phyloP scores from a whole-genome alignment of 1,140 invertebrate genomes.

The Orchesella cincta region DNA sequence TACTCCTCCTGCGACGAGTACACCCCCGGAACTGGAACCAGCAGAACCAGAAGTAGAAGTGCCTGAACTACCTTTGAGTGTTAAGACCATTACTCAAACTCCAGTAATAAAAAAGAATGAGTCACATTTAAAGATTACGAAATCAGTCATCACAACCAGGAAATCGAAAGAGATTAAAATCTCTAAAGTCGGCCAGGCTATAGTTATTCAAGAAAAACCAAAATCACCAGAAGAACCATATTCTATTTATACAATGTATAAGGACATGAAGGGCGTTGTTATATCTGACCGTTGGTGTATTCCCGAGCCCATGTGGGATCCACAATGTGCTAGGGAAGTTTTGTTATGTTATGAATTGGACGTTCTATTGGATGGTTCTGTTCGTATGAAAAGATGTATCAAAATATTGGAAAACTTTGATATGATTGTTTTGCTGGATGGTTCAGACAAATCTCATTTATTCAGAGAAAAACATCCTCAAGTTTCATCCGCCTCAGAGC shows the following conservation, averaged over 20 bases:
- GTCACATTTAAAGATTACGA: no score
- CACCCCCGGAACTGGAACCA: no score
- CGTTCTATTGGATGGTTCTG: not conserved
- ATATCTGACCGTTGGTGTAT: conserved; percentile 20
- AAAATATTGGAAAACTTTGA: conserved; percentile 15
- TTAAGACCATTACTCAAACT: no score
- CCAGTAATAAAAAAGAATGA: no score
- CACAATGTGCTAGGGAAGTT: not conserved
- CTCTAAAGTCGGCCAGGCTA: no score
- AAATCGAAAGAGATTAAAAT: no score
- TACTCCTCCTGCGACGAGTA: no score
- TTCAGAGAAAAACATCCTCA: not conserved
- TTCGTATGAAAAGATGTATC: not conserved
- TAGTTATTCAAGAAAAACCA: no score
- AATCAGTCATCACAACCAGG: no score
- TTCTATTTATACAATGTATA: not conserved
- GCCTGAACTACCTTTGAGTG: no score
- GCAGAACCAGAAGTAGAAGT: no score
- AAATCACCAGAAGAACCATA: no score
- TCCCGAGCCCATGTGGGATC: conserved; percentile 3
- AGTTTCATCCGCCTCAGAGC: not conserved
- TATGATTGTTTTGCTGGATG: conserved; percentile 4
- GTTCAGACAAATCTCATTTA: not conserved
- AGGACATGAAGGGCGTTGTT: not conserved
- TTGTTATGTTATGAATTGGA: conserved; percentile 6